These are phyloP conservation scores for Pardosa pseudoannulata DNA, from an alignment of 2,888 invertebrate species.

Conservation along the genomic window DNA sequence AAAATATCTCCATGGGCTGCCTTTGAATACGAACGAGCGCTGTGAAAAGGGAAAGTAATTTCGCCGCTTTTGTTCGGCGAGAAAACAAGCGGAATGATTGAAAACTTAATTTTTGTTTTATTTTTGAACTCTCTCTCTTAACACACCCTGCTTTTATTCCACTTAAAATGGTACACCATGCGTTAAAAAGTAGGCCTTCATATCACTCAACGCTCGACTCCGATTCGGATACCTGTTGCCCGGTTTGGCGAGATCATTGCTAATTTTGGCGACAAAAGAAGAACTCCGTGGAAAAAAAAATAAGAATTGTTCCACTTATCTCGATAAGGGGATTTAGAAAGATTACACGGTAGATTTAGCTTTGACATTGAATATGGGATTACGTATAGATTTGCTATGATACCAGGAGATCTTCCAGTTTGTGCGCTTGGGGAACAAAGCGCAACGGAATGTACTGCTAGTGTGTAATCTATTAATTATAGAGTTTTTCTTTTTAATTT, in stretches of 20 bases:
- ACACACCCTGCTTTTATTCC: neutral
- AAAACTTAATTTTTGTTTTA: neutral
- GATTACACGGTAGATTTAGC: neutral
- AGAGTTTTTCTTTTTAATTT: no score
- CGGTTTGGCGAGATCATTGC: neutral
- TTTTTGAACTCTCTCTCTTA: neutral
- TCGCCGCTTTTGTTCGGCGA: neutral
- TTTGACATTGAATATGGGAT: neutral
- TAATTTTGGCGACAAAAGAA: neutral
- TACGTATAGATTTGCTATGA: neutral
- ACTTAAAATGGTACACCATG: neutral
- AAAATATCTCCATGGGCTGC: neutral
- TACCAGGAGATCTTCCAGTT: no score
- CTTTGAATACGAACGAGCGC: neutral
- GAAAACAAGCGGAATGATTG: neutral
- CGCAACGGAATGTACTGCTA: no score
- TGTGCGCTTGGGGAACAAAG: no score
- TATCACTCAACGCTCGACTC: neutral
- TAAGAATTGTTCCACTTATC: no score
- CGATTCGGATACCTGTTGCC: neutral
- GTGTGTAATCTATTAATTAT: no score
- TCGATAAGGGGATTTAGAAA: neutral
- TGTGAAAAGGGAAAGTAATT: neutral
- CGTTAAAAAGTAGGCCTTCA: constrained; percentile 4
- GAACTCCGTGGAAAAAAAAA: no score